Evolutionary conservation across 2,113 vertebrate species (phyloP).

Genomic region (Callocephalon fimbriatum): DNA sequence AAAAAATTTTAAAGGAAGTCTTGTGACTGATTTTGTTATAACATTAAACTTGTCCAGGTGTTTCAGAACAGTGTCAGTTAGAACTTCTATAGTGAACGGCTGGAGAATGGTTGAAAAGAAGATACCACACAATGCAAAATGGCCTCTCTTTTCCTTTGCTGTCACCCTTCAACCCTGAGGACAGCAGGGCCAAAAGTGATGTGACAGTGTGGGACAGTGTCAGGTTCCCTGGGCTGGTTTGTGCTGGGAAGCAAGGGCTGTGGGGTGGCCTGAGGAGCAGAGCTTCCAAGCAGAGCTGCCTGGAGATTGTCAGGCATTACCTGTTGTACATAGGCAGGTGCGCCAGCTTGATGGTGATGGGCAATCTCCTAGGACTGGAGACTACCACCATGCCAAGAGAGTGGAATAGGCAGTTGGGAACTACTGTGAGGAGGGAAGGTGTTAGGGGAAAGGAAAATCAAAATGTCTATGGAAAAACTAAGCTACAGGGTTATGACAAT

Average conservation of each 20-base stretch:
- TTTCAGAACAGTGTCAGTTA: background rate
- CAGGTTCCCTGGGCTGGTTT: background rate
- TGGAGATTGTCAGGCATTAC: background rate
- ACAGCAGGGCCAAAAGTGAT: rapidly evolving
- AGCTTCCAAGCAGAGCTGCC: background rate
- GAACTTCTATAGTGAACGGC: background rate
- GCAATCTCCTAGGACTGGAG: background rate
- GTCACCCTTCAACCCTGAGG: background rate
- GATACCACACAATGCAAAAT: background rate
- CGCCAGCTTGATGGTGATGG: background rate
- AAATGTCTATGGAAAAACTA: background rate
- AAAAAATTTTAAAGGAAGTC: background rate
- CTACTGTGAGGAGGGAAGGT: background rate
- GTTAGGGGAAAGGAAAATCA: background rate
- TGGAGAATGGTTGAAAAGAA: background rate
- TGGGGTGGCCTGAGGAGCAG: background rate
- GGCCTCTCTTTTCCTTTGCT: background rate
- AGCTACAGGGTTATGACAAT: background rate
- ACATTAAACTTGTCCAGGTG: background rate
- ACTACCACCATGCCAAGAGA: background rate
- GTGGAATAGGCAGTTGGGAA: background rate
- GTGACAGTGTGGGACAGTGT: background rate
- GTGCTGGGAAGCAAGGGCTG: background rate
- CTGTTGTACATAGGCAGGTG: background rate
- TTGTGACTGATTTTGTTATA: background rate